Conservation (phyloP, 2,797 vertebrate genomes). For the Pogoniulus pusillus region DNA sequence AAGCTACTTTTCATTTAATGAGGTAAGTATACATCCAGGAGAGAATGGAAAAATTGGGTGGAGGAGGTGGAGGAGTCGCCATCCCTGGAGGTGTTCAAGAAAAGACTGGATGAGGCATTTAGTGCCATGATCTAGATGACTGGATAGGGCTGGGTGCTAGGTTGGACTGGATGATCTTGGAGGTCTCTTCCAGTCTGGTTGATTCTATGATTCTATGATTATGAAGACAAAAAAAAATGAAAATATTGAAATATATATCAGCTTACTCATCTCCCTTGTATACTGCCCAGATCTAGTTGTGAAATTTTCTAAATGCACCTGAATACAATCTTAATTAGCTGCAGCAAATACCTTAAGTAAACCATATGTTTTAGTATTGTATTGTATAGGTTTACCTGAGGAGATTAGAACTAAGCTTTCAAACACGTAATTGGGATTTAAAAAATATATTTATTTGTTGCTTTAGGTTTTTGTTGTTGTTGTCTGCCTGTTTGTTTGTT, state of each 20-base stretch:
- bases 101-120: no score
- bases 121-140: no score
- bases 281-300: neutral
- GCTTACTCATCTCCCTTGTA: neutral
- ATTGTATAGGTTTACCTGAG: neutral
- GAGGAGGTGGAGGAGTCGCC: no score
- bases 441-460: neutral
- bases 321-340: neutral
- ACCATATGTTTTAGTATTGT: neutral
- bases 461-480: neutral
- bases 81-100: no score
- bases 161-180: no score
- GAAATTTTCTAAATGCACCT: neutral
- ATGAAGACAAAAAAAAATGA: neutral
- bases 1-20: neutral
- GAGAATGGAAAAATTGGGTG: neutral
- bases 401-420: neutral
- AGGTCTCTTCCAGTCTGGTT: no score
- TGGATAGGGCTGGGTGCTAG: no score
- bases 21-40: neutral
- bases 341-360: neutral
- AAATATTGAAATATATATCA: neutral
- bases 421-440: neutral
- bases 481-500: neutral
- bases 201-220: no score